Evolutionary conservation across 1,140 invertebrate genomes (phyloP).

Genomic region (Eumaeus atala): DNA sequence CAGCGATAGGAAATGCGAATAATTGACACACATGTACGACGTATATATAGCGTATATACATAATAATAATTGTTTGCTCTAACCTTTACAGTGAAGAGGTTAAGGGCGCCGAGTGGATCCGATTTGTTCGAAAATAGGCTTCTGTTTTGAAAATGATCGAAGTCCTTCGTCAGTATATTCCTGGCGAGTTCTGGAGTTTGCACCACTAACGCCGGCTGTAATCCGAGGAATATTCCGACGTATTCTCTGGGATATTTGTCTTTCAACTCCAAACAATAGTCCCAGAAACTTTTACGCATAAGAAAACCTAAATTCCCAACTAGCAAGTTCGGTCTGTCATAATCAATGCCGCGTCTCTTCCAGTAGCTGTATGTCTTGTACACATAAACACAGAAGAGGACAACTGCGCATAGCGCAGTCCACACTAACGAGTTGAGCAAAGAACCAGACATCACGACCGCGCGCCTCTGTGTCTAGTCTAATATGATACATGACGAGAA

Average conservation of each 20-base stretch:
- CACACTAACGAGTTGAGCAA: constrained; percentile 6
- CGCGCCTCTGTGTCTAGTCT: neutral
- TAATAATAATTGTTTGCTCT: constrained; percentile 6
- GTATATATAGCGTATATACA: too few species aligned
- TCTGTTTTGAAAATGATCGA: constrained; percentile 45
- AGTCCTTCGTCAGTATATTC: constrained; percentile 42
- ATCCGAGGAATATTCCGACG: constrained; percentile 42
- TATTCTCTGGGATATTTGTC: constrained; percentile 37
- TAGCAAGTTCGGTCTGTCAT: constrained; percentile 34
- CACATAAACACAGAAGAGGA: constrained; percentile 10
- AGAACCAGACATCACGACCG: constrained; percentile 5
- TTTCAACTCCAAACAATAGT: constrained; percentile 38
- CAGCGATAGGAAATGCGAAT: too few species aligned
- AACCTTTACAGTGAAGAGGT: constrained; percentile 55
- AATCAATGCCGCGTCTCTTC: constrained; percentile 38
- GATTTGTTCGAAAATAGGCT: constrained; percentile 35
- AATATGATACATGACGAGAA: neutral
- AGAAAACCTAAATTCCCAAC: constrained; percentile 42
- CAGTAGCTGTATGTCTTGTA: constrained; percentile 38
- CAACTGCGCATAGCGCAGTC: neutral
- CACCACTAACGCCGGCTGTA: constrained; percentile 38
- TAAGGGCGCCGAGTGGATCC: constrained; percentile 50
- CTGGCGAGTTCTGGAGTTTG: constrained; percentile 45
- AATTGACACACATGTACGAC: too few species aligned
- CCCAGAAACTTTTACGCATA: constrained; percentile 34